Percentiles rank a stretch among this genome's conserved stretches.
Evolutionary conservation across 2,113 vertebrate genomes (phyloP).

Genomic region (Tragelaphus scriptus): DNA sequence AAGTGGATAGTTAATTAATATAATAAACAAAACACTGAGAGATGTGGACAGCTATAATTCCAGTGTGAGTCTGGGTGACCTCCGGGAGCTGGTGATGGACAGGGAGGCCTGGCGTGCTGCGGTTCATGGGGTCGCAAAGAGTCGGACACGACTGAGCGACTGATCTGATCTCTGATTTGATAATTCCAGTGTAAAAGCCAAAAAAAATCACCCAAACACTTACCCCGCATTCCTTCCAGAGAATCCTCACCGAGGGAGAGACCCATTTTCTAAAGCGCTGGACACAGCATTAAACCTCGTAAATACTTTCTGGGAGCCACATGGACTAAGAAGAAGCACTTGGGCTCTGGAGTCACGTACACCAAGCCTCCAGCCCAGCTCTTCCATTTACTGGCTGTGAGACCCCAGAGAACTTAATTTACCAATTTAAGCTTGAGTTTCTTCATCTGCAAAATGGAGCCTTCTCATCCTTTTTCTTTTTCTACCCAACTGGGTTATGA

Average conservation of each 20-base stretch:
- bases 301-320: background rate
- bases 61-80: background rate
- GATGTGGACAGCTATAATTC: background rate
- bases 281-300: background rate
- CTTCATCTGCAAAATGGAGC: background rate
- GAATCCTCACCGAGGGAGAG: background rate
- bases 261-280: background rate
- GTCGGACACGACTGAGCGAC: no score
- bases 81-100: no score
- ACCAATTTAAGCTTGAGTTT: background rate
- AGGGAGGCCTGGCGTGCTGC: no score
- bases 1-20: background rate
- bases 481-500: background rate
- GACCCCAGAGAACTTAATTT: background rate
- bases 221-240: background rate
- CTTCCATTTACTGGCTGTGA: background rate
- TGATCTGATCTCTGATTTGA: no score
- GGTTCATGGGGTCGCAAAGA: no score
- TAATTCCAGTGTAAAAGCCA: background rate
- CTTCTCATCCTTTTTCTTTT: background rate
- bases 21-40: background rate
- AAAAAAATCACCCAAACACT: background rate
- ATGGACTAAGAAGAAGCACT: background rate
- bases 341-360: background rate
- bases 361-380: background rate